Conservation (phyloP, 2,888 invertebrate genomes). For the Troides oblongomaculatus region DNA sequence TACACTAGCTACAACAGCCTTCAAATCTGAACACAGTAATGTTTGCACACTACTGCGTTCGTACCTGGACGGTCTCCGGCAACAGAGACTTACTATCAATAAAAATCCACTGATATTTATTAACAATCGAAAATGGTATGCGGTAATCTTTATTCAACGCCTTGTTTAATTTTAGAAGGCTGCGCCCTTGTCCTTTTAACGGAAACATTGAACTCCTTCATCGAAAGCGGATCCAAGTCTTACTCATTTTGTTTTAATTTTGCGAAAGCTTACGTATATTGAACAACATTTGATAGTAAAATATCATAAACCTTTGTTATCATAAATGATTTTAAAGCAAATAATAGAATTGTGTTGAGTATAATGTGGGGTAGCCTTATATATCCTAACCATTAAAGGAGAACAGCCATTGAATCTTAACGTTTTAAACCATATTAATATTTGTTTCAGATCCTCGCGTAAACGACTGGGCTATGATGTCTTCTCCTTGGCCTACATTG, state of each 20-base stretch:
- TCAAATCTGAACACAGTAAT: too few relatives aligned
- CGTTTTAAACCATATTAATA: neutral
- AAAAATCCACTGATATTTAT: neutral
- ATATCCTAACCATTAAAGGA: neutral
- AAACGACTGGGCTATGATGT: slow-evolving; percentile 93
- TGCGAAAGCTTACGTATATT: neutral
- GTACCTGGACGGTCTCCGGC: too few relatives aligned
- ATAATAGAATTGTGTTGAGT: neutral
- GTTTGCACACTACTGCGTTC: too few relatives aligned
- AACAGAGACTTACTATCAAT: too few relatives aligned
- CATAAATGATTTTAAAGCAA: neutral
- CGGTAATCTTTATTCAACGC: slow-evolving; percentile 1
- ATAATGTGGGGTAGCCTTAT: too few relatives aligned
- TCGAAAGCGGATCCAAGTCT: neutral
- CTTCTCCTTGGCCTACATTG: slow-evolving; percentile 92
- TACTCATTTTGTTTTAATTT: neutral
- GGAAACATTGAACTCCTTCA: slow-evolving; percentile 1
- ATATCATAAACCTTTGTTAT: neutral
- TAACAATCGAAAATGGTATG: slow-evolving; percentile 4
- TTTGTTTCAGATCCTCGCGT: slow-evolving; percentile 90
- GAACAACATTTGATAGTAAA: neutral
- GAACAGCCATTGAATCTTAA: neutral
- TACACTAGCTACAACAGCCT: too few relatives aligned
- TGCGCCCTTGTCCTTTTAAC: slow-evolving; percentile 18
- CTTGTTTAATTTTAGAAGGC: neutral